A percentile compares a stretch with the other conserved stretches of the same genome.
Conservation (phyloP, 2,888 invertebrate genomes). For the Eilema caniola region DNA sequence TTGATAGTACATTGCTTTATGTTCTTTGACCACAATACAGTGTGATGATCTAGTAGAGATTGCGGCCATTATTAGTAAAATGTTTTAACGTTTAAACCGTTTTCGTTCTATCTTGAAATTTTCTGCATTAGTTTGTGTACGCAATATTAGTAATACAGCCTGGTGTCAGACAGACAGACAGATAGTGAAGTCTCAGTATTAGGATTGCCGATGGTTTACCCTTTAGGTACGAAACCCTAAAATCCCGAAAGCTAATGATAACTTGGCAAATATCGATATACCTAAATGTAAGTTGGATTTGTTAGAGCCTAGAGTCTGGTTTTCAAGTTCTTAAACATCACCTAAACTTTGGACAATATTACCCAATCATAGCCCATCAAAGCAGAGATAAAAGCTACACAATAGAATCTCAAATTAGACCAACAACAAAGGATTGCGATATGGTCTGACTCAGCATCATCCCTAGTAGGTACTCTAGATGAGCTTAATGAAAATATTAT, state of each 20-base stretch:
- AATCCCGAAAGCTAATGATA: too few relatives aligned
- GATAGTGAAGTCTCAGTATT: too few relatives aligned
- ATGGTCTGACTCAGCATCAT: not conserved
- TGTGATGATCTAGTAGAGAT: slow-evolving; percentile 22
- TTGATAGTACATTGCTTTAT: slow-evolving; percentile 51
- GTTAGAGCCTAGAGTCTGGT: not conserved
- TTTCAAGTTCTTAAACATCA: not conserved
- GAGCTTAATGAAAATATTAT: not conserved
- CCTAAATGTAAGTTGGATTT: not conserved
- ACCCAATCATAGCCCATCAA: not conserved
- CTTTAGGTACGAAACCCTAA: too few relatives aligned
- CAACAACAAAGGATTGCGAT: not conserved
- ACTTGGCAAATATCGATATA: too few relatives aligned
- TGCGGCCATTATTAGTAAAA: slow-evolving; percentile 15
- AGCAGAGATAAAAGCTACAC: not conserved
- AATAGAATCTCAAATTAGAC: slow-evolving; percentile 7
- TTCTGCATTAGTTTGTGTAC: not conserved
- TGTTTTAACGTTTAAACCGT: not conserved
- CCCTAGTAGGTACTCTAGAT: not conserved
- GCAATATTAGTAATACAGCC: not conserved
- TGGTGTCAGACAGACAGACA: too few relatives aligned
- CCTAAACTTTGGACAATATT: not conserved
- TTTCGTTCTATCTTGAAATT: slow-evolving; percentile 1
- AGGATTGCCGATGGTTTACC: too few relatives aligned
- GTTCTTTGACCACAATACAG: slow-evolving; percentile 36